These are phyloP conservation scores for Drosophila mimetica DNA, from an alignment of 2,888 invertebrate genomes.

Conservation along the genomic window DNA sequence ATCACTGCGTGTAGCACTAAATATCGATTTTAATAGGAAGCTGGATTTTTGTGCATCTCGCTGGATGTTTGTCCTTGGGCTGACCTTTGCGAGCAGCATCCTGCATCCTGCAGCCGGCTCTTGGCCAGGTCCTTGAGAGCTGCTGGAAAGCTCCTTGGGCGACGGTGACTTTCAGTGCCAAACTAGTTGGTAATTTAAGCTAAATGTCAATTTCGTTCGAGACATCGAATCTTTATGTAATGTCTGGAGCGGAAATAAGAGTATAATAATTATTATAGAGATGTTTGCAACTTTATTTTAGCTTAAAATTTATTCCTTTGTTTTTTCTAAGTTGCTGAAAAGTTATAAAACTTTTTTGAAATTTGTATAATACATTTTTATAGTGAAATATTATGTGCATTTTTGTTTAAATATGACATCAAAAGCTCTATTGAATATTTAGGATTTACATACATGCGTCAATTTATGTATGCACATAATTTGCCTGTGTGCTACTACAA, in stretches of 20 bases:
- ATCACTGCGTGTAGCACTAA: conserved; percentile 41
- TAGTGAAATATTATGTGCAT: too few relatives aligned
- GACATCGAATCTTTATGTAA: background rate
- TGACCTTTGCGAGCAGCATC: conserved; percentile 59
- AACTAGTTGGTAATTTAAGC: background rate
- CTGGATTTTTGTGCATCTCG: conserved; percentile 67
- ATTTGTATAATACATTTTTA: too few relatives aligned
- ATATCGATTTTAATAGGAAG: conserved; percentile 73
- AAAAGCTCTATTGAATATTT: background rate
- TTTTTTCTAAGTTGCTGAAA: too few relatives aligned
- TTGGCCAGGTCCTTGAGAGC: conserved; percentile 32
- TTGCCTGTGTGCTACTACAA: conserved; percentile 27
- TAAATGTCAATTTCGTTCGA: background rate
- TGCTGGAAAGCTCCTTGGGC: conserved; percentile 26
- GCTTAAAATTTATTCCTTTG: too few relatives aligned
- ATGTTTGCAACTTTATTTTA: background rate
- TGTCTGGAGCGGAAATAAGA: background rate
- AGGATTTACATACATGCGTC: conserved; percentile 13
- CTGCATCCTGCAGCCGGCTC: conserved; percentile 32
- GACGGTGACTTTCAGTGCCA: background rate
- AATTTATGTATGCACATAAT: conserved; percentile 26
- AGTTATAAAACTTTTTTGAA: too few relatives aligned
- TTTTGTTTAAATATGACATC: too few relatives aligned
- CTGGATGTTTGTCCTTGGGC: conserved; percentile 64
- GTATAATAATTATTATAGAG: background rate